phyloP scores from a whole-genome alignment of 37 sponge, comb jelly and placozoan species.

The Cliona cf. orientalis region DNA sequence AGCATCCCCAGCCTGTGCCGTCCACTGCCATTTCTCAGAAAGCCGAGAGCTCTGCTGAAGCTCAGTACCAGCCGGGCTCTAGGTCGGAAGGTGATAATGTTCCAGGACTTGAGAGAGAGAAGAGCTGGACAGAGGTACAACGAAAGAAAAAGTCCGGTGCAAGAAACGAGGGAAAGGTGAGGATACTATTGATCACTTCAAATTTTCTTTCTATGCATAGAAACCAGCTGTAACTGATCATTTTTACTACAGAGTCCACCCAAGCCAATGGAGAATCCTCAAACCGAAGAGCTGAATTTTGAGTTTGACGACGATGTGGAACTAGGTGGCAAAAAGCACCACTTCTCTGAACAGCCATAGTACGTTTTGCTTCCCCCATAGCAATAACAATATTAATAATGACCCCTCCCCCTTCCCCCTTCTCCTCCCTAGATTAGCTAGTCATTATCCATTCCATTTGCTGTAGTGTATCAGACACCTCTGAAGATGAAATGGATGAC shows the following conservation, averaged over 20 bases:
- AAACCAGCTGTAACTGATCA: no score
- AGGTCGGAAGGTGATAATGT: no score
- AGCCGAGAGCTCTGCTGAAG: no score
- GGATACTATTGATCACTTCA: no score
- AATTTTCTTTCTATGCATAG: no score
- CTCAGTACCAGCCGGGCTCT: no score
- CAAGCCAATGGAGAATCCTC: neutral
- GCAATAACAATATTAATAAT: neutral
- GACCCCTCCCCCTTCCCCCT: neutral
- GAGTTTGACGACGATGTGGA: constrained; percentile 73
- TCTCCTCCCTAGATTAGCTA: neutral
- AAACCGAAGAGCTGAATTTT: constrained; percentile 67
- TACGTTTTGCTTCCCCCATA: neutral
- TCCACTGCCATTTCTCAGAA: no score
- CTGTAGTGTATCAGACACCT: constrained; percentile 14
- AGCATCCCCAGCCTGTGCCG: no score
- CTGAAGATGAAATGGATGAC: constrained; percentile 91
- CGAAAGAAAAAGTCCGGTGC: constrained; percentile 49
- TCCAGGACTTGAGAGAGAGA: no score
- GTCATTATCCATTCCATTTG: neutral
- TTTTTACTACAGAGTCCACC: neutral
- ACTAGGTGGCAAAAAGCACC: constrained; percentile 41
- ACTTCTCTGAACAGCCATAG: constrained; percentile 66
- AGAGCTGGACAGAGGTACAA: constrained; percentile 59
- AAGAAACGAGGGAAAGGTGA: constrained; percentile 36